Evolutionary conservation across 2,113 vertebrate genomes (phyloP), one percentile per base, ranked within the genome.

Genomic region (Dolichallabes microphthalmus): DNA sequence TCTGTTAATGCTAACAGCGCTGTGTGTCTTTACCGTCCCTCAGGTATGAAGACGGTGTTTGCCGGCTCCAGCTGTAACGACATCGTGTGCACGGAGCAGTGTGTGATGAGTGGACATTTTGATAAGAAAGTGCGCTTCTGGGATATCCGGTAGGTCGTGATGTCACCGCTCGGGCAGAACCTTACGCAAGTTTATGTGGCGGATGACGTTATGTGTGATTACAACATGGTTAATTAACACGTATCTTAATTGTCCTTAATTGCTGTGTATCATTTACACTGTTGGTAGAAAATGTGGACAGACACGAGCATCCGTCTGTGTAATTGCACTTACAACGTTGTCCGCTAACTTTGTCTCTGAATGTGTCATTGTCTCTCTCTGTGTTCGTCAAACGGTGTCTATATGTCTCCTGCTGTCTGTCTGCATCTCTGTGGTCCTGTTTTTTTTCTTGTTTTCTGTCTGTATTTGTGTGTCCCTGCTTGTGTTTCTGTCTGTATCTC

Each of bases 71-170:
- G 98, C 93, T 99, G 98, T 91, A 99, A 99, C 22, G 98, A 99
- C 89, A 97, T 99, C 0, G 97, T 98, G 13, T 99, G 98, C 92
- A 99, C 98, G 0, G 98, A 99, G 88, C 98, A 99, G 83, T 99
- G 98, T 88, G 98, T 99, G 20, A 99, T 99, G 97, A 99, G 98
- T 19, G 98, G 98, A 82, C 98, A 99, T 89, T 99, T 99, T 60
- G 98, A 99, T 85, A 99, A 99, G 96, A 99, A 99, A 89, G 96
- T 99, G 61, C 96, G 98, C 13, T 99, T 98, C 94, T 99, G 98
- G 98, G 98, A 99, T 89, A 99, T 99, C 92, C 96, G 98, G 98
- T 98, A 94, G 92, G 92, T 35, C 1, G 7, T 71, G 13, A 58
- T 30, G 58, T 27, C 32, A 32, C 20, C 53, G 0, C 1, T 2